Evolutionary conservation across 2,113 vertebrate species (phyloP).

Genomic region (Prunella himalayana): DNA sequence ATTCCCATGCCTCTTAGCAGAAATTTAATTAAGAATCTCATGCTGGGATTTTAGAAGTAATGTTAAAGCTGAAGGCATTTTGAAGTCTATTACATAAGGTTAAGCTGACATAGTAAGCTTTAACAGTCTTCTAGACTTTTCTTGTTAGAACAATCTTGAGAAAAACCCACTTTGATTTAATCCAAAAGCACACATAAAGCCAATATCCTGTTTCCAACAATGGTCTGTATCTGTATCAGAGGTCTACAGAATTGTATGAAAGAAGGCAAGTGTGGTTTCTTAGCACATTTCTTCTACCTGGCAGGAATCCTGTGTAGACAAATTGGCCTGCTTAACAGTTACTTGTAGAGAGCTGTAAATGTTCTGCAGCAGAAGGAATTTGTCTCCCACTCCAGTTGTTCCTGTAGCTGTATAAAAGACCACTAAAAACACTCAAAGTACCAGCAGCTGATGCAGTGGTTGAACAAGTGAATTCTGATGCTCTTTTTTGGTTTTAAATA

Average conservation of each 20-base stretch:
- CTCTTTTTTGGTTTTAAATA: background rate
- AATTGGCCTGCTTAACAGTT: background rate
- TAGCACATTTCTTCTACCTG: background rate
- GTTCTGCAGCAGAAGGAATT: background rate
- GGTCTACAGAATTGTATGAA: background rate
- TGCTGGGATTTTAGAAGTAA: background rate
- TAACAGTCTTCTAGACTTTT: background rate
- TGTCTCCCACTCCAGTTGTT: background rate
- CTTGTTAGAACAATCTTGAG: background rate
- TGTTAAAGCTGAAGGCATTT: background rate
- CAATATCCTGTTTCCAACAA: background rate
- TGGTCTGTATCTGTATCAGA: background rate
- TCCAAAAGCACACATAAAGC: background rate
- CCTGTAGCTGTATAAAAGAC: background rate
- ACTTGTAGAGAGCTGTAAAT: background rate
- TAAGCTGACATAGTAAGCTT: background rate
- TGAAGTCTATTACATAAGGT: background rate
- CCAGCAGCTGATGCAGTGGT: background rate
- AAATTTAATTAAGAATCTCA: background rate
- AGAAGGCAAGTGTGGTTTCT: background rate
- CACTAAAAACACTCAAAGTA: fast-evolving
- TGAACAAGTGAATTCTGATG: background rate
- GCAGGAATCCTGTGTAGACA: background rate
- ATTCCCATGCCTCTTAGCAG: background rate
- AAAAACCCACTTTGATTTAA: background rate